Evolutionary conservation across 2,888 invertebrate species (phyloP).

Genomic region (Crocallis elinguaria): DNA sequence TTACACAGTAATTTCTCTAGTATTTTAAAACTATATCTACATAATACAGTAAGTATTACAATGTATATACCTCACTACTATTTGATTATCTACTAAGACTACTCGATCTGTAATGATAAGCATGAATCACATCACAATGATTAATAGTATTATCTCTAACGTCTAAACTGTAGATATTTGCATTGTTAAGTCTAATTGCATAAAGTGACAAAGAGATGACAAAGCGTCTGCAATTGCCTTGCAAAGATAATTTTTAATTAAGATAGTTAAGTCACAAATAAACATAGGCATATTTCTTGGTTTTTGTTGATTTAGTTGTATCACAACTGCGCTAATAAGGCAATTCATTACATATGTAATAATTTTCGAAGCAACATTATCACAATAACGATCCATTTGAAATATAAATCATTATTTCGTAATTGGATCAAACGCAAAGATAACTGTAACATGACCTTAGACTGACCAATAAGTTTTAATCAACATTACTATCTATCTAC

Average conservation of each 20-base stretch:
- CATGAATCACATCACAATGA: too few species aligned
- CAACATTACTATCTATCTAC: slow-evolving; percentile 2
- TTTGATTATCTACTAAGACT: too few species aligned
- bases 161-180: too few species aligned
- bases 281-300: not conserved
- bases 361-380: not conserved
- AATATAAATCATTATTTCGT: slow-evolving; percentile 24
- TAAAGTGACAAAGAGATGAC: not conserved
- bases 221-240: not conserved
- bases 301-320: not conserved
- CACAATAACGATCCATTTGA: slow-evolving; percentile 16
- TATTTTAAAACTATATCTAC: too few species aligned
- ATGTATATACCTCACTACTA: too few species aligned
- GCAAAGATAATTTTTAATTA: not conserved
- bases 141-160: too few species aligned
- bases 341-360: not conserved
- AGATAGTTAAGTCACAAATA: not conserved
- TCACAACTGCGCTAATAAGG: not conserved
- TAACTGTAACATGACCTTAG: slow-evolving; percentile 26
- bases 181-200: not conserved
- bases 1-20: too few species aligned
- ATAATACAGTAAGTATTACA: too few species aligned
- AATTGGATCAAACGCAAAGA: slow-evolving; percentile 27
- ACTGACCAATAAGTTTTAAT: slow-evolving; percentile 31
- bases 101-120: too few species aligned